Evolutionary conservation across 1,140 invertebrate species (phyloP).

Genomic region (Habropoda laboriosa): DNA sequence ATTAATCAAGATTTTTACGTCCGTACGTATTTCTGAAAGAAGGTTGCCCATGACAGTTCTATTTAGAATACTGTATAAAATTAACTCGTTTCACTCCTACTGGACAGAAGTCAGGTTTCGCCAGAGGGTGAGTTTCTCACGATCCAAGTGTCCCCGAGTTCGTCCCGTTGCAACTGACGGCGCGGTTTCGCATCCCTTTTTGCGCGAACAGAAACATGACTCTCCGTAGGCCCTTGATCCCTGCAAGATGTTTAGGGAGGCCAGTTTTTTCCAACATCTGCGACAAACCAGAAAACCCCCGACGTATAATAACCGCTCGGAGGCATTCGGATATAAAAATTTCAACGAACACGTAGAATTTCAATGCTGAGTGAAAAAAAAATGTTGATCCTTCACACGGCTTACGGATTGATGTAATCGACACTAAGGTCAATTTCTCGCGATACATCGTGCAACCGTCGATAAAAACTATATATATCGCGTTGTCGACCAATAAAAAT

Average conservation of each 20-base stretch:
- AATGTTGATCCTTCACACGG: not conserved
- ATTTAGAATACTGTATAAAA: too few relatives aligned
- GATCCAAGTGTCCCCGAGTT: constrained; percentile 51
- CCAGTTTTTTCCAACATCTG: constrained; percentile 60
- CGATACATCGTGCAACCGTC: not conserved
- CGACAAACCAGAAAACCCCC: constrained; percentile 3
- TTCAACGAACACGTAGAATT: not conserved
- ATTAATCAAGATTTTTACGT: too few relatives aligned
- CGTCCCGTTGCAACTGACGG: constrained; percentile 45
- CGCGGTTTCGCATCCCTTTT: constrained; percentile 75
- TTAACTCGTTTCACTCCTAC: not conserved
- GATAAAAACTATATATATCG: not conserved
- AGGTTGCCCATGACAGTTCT: too few relatives aligned
- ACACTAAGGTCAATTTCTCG: not conserved
- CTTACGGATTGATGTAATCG: not conserved
- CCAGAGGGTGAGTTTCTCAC: constrained; percentile 66
- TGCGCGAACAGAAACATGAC: constrained; percentile 72
- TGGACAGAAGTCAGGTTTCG: constrained; percentile 9
- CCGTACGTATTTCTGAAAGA: too few relatives aligned
- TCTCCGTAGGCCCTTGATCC: constrained; percentile 67
- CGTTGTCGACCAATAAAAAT: constrained; percentile 31
- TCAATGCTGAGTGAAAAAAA: too few relatives aligned
- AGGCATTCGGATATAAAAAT: not conserved
- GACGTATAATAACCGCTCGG: too few relatives aligned
- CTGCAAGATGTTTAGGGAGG: constrained; percentile 61